phyloP scores from a whole-genome alignment of 2,797 vertebrate species.

The Smutsia temminckii region DNA sequence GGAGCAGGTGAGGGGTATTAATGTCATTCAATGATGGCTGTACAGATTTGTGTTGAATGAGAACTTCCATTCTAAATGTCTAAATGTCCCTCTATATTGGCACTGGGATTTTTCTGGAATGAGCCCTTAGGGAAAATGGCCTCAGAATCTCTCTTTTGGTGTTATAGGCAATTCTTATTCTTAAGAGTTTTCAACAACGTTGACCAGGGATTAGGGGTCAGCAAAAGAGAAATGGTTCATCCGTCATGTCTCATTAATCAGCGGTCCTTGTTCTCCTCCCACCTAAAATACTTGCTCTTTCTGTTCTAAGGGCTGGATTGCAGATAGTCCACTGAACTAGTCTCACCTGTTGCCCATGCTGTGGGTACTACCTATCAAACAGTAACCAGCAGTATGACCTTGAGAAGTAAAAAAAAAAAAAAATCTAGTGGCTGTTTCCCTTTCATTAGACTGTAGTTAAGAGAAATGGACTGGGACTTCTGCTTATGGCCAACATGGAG shows the following conservation, averaged over 20 bases:
- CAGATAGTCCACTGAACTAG: not conserved
- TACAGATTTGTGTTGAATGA: not conserved
- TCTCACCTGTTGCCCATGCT: rapidly evolving
- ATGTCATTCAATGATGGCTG: not conserved
- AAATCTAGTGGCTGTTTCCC: not conserved
- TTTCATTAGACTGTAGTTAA: not conserved
- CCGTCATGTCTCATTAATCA: not conserved
- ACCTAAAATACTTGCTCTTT: not conserved
- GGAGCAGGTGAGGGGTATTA: rapidly evolving
- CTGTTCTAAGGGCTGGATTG: not conserved
- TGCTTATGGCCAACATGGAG: not conserved
- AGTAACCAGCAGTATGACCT: rapidly evolving
- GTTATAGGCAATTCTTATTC: not conserved
- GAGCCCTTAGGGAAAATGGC: not conserved
- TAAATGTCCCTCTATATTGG: not conserved
- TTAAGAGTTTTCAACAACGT: not conserved
- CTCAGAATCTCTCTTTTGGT: not conserved
- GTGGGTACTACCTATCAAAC: not conserved
- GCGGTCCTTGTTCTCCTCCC: not conserved
- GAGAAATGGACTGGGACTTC: no score
- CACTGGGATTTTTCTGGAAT: not conserved
- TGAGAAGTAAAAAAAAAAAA: no score
- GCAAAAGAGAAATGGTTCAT: not conserved
- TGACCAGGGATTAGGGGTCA: not conserved
- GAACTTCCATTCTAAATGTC: not conserved